A percentile compares a stretch with the other conserved stretches of the same genome.
phyloP scores from a whole-genome alignment of 2,888 invertebrate species.

The Yponomeuta malinellus region DNA sequence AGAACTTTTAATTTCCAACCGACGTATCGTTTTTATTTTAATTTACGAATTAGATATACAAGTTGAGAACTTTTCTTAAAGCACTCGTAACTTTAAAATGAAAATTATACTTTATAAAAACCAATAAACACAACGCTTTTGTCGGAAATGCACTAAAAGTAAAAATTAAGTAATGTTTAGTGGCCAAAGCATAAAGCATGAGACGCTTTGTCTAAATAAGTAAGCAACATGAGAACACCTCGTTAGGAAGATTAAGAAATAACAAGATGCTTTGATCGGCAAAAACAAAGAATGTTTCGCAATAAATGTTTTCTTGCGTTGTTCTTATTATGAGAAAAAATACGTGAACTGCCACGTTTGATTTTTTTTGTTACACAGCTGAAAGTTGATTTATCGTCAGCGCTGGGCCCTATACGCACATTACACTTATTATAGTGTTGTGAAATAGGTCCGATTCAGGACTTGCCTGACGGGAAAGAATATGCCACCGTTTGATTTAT shows the following conservation, averaged over 20 bases:
- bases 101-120: no score
- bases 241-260: not conserved
- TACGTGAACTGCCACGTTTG: not conserved
- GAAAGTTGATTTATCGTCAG: not conserved
- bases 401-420: not conserved
- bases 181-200: no score
- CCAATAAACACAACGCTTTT: no score
- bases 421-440: not conserved
- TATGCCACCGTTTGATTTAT: not conserved
- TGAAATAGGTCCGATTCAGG: conserved; percentile 1
- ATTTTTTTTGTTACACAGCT: not conserved
- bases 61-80: no score
- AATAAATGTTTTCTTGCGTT: not conserved
- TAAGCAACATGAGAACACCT: not conserved
- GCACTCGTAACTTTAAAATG: no score
- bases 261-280: not conserved
- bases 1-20: no score
- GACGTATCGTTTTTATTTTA: no score
- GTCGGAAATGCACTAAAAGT: no score
- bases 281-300: not conserved
- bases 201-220: no score
- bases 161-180: no score
- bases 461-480: not conserved
- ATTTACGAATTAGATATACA: no score
- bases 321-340: not conserved